These are phyloP conservation scores for Phthorimaea operculella DNA, from an alignment of 1,140 invertebrate genomes.

Conservation along the genomic window DNA sequence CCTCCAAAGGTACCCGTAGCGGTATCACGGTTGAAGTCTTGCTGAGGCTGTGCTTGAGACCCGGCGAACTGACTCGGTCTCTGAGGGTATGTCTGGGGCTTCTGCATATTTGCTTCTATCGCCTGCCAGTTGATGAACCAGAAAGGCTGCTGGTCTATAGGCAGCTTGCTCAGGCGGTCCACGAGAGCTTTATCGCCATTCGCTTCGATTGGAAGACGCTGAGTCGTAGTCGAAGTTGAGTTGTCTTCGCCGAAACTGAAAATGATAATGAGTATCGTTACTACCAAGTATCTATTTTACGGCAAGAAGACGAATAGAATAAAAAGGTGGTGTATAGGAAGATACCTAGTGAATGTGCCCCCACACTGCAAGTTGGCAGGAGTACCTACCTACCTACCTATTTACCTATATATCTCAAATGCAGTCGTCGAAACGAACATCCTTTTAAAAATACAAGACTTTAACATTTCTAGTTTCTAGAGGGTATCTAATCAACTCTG, in stretches of 20 bases:
- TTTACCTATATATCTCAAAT: too few species aligned
- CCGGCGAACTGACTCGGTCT: constrained; percentile 37
- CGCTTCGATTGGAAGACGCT: constrained; percentile 51
- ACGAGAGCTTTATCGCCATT: constrained; percentile 61
- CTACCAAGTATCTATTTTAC: too few species aligned
- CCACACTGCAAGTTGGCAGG: too few species aligned
- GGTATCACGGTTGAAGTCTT: constrained; percentile 2
- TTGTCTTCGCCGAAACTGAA: constrained; percentile 39
- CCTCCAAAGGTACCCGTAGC: not conserved
- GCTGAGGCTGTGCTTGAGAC: not conserved
- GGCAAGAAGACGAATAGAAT: too few species aligned
- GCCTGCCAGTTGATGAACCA: constrained; percentile 68
- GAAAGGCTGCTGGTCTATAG: constrained; percentile 66
- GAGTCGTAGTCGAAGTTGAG: constrained; percentile 9
- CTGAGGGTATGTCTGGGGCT: constrained; percentile 46
- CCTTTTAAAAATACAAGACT: too few species aligned
- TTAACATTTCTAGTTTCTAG: too few species aligned
- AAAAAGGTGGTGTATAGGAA: too few species aligned
- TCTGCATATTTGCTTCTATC: constrained; percentile 36
- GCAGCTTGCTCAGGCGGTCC: constrained; percentile 58
- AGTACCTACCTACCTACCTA: too few species aligned
- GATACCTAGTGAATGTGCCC: too few species aligned
- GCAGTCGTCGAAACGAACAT: too few species aligned
- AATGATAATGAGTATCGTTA: not conserved
- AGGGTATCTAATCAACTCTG: too few species aligned